Conservation (phyloP, 2,888 invertebrate species). For the Rhimphoctona megacephalus region DNA sequence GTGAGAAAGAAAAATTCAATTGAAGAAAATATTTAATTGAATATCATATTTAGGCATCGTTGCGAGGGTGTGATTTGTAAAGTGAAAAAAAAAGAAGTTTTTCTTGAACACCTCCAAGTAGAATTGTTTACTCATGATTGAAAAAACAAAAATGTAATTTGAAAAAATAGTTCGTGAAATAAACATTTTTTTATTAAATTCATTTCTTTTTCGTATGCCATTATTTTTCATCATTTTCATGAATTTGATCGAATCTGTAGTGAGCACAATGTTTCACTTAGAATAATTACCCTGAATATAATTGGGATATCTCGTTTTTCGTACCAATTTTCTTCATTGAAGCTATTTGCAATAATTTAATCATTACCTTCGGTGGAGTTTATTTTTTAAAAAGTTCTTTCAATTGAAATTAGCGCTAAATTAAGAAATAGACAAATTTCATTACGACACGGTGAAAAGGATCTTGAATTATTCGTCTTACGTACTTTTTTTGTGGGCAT, state of each 20-base stretch:
- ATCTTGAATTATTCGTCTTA: not conserved
- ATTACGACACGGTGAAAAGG: not conserved
- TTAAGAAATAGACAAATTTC: not conserved
- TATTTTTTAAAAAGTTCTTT: not conserved
- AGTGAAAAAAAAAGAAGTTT: too few species aligned
- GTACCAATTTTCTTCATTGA: not conserved
- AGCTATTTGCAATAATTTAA: not conserved
- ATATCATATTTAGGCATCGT: not conserved
- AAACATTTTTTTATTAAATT: not conserved
- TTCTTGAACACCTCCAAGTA: not conserved
- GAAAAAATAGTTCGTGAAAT: not conserved
- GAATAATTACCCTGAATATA: not conserved
- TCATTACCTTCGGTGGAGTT: not conserved
- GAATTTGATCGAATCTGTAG: not conserved
- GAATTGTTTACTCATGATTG: not conserved
- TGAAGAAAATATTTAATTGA: not conserved
- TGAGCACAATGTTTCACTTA: not conserved
- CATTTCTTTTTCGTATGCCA: not conserved
- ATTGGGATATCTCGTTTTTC: not conserved
- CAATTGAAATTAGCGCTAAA: not conserved
- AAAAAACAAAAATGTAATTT: too few species aligned
- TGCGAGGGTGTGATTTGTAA: not conserved
- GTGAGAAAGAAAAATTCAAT: not conserved
- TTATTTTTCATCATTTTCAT: not conserved
- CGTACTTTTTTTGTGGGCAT: not conserved